Conservation (phyloP, 1,140 invertebrate genomes). For the Delia radicum region DNA sequence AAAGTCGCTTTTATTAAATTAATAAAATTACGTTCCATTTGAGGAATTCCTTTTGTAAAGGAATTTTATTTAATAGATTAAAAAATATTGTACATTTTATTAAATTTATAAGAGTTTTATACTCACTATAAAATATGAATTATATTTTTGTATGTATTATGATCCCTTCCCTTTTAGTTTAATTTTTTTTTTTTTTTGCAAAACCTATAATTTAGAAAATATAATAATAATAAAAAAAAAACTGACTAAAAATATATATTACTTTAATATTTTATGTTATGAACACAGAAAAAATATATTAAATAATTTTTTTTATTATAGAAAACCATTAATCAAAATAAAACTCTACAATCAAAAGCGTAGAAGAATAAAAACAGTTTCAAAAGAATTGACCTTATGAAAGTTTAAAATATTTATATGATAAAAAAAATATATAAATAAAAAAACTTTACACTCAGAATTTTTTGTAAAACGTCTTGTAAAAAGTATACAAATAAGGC, state of each 20-base stretch:
- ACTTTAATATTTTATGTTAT: too few relatives aligned
- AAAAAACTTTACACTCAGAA: too few relatives aligned
- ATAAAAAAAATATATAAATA: not conserved
- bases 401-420: not conserved
- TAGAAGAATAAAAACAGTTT: not conserved
- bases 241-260: not conserved
- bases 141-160: not conserved
- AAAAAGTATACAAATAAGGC: too few relatives aligned
- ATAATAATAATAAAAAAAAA: not conserved
- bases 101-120: too few relatives aligned
- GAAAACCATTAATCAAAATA: conserved; percentile 21
- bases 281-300: too few relatives aligned
- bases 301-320: too few relatives aligned
- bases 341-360: not conserved
- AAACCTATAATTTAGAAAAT: conserved; percentile 9
- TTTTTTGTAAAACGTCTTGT: too few relatives aligned
- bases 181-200: not conserved
- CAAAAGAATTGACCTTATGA: conserved; percentile 3
- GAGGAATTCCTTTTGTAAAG: too few relatives aligned
- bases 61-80: too few relatives aligned
- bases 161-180: not conserved
- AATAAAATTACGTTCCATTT: too few relatives aligned
- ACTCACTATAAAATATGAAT: not conserved
- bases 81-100: too few relatives aligned
- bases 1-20: too few relatives aligned